Percentiles rank a stretch among this genome's conserved stretches.
Evolutionary conservation across 2,797 vertebrate species (phyloP).

Genomic region (Ctenosaura bakeri): DNA sequence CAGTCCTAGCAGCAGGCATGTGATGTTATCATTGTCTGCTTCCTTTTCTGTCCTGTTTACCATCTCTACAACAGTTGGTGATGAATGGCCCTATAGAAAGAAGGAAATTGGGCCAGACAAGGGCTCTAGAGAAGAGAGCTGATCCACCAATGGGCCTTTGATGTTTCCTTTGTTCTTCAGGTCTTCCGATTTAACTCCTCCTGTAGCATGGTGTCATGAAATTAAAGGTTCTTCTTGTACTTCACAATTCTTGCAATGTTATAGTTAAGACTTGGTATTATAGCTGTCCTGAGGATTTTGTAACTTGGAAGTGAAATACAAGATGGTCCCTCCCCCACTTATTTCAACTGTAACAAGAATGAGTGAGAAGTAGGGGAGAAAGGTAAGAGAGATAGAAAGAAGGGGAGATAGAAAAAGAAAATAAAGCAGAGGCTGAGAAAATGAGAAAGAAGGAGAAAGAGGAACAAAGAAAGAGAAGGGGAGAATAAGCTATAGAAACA

Average conservation of each 20-base stretch:
- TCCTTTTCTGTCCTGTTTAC: not conserved
- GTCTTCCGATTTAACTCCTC: not conserved
- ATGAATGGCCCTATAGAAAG: not conserved
- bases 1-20: not conserved
- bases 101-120: not conserved
- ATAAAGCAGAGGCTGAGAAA: not conserved
- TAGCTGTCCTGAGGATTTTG: not conserved
- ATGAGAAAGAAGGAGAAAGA: not conserved
- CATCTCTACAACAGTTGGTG: not conserved
- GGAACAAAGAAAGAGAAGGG: not conserved
- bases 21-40: not conserved
- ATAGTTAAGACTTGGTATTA: not conserved
- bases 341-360: not conserved
- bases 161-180: not conserved
- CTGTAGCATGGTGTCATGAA: not conserved
- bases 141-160: not conserved
- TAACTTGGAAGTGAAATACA: not conserved
- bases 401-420: not conserved
- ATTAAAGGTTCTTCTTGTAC: not conserved
- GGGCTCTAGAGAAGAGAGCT: not conserved
- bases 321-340: not conserved
- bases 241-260: not conserved
- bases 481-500: not conserved
- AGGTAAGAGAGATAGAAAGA: not conserved
- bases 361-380: not conserved